Percentiles rank a stretch among this genome's conserved stretches.
Evolutionary conservation across 2,888 invertebrate genomes (phyloP).

Genomic region (Operophtera brumata): DNA sequence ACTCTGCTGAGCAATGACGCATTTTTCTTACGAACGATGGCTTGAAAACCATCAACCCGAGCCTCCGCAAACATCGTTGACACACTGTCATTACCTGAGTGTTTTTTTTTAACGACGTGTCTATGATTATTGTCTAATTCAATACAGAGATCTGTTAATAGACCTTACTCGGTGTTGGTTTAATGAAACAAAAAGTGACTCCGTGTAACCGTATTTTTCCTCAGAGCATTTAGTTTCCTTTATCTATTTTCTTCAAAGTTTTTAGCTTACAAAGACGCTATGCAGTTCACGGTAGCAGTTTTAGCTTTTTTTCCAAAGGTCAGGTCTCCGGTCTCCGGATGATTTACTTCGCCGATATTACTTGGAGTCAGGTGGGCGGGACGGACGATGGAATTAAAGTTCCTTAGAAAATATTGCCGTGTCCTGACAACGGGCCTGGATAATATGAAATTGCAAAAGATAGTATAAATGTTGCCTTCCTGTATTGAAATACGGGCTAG

Average conservation of each 20-base stretch:
- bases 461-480: background rate
- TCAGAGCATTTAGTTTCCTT: too few species aligned
- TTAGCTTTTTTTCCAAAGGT: slow-evolving; percentile 51
- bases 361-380: slow-evolving; percentile 60
- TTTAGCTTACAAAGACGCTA: slow-evolving; percentile 6
- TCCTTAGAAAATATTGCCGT: slow-evolving; percentile 55
- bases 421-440: slow-evolving; percentile 34
- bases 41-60: too few species aligned
- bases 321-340: slow-evolving; percentile 44
- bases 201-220: too few species aligned
- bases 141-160: too few species aligned
- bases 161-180: too few species aligned
- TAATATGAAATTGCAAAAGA: slow-evolving; percentile 18
- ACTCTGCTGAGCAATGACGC: too few species aligned
- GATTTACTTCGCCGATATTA: slow-evolving; percentile 69
- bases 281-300: slow-evolving; percentile 25
- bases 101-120: too few species aligned
- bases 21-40: too few species aligned
- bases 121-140: too few species aligned
- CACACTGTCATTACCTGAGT: too few species aligned
- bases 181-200: too few species aligned
- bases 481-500: background rate
- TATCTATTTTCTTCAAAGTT: background rate
- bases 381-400: slow-evolving; percentile 63
- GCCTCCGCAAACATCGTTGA: too few species aligned